Percentiles rank a stretch among this genome's conserved stretches.
Conservation (phyloP, 2,113 vertebrate species). For the Platycercus adscitus region DNA sequence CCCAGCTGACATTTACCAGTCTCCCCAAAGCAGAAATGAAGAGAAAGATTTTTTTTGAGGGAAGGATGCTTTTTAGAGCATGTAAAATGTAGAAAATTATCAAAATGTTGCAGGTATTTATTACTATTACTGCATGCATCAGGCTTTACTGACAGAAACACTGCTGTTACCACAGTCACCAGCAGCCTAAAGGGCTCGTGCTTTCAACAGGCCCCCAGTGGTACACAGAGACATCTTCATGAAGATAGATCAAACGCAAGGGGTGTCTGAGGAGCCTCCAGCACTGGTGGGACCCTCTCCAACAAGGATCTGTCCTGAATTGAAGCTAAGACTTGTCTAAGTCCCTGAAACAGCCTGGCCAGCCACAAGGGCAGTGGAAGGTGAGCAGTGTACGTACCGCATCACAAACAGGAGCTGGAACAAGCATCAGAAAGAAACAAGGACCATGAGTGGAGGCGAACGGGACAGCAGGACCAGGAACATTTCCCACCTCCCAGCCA, state of each 20-base stretch:
- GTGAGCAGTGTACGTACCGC: neutral
- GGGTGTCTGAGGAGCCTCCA: neutral
- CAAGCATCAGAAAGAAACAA: neutral
- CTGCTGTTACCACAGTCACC: neutral
- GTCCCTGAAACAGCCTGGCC: neutral
- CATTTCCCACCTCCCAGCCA: neutral
- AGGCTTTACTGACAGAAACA: neutral
- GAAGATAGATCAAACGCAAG: fast-evolving
- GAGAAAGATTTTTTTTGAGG: neutral
- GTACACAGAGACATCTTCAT: fast-evolving
- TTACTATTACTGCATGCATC: neutral
- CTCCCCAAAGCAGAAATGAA: neutral
- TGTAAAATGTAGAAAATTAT: neutral
- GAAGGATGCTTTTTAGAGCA: neutral
- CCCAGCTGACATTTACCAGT: neutral
- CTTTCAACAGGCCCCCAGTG: neutral
- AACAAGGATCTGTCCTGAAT: neutral
- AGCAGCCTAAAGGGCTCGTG: neutral
- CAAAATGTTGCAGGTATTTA: neutral
- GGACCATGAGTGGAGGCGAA: neutral
- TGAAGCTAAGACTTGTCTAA: fast-evolving
- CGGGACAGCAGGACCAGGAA: neutral
- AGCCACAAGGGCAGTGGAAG: fast-evolving
- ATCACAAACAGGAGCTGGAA: neutral
- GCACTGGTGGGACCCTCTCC: neutral